Evolutionary conservation across 2,888 invertebrate species (phyloP), one percentile per base, ranked within the genome.

Genomic region (Dicyrtoma fusca): DNA sequence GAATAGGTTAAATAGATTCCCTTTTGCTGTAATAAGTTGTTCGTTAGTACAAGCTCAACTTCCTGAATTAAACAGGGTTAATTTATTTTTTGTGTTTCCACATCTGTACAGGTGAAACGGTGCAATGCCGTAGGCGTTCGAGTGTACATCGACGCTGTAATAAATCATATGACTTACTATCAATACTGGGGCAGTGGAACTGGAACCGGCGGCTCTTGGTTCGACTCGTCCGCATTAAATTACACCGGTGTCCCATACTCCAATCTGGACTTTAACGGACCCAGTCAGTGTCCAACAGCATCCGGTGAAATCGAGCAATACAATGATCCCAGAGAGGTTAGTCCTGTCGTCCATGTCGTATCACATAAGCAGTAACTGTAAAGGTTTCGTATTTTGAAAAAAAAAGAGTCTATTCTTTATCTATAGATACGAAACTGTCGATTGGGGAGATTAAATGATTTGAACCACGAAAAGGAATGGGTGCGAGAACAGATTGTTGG

Each of bases 41-140:
- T n/a, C n/a, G n/a, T n/a, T n/a, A n/a, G n/a, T 45, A 11, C 45
- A 45, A 45, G 45, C 11, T 11, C 13, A 11, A 10, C 45, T 11
- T 45, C 11, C 13, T n/a, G 45, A 45, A 45, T 8, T 45, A 45
- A 11, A 45, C 45, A 45, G 45, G 45, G 13, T 45, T 45, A 45
- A 45, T 11, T 13, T 45, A 45, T 11, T 11, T 13, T 45, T 45
- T 45, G 8, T 44, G 13, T 45, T 64, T 34, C 47, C 10, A 45
- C 8, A 26, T 5, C 3, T 42, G 8, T 19, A 4, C 14, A 75
- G 76, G 72, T 91, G 0, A 84, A 85, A 42, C 86, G 92, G 66
- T 95, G 95, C 82, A 94, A 94, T 82, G 85, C 85, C 25, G 93
- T 86, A 69, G 93, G 93, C 26, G 90, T 95, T 1, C 89, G 94